Evolutionary conservation across 2,113 vertebrate species (phyloP), one percentile per base, ranked within the genome.

Genomic region (Notothenia rossii): DNA sequence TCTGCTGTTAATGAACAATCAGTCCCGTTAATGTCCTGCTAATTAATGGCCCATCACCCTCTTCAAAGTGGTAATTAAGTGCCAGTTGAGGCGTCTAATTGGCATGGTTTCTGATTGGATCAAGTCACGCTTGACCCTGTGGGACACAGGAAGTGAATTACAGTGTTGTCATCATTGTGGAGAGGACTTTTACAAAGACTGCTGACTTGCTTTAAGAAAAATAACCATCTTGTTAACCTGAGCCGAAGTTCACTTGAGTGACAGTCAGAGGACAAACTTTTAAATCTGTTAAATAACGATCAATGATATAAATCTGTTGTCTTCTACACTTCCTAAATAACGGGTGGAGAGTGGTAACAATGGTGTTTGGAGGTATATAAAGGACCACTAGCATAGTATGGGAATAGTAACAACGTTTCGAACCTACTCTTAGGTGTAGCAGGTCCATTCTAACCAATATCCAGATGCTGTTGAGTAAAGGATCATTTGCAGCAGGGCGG

Each of bases 1-100:
- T 84, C 75, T 72, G 82, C 91, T 89, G 92, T 94, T 93, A 94
- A 93, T 91, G 93, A 92, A 91, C 90, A 94, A 91, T 94, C 90
- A 91, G 89, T 83, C 86, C 87, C n/a, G 91, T 89, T 93, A 93
- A 93, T 92, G 92, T 91, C 91, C 91, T 89, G 88, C 92, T 93
- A 94, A 94, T 94, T 91, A 93, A 93, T 90, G 88, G 85, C 82
- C 85, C 91, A 91, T 92, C 92, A 93, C 83, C 84, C 91, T 90
- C 90, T 88, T 92, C 90, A 85, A 78, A 91, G 82, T 87, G 77
- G 90, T 91, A 91, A 93, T 94, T 93, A 94, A 93, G 88, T 87
- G 84, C 88, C 92, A 91, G 90, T 91, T 81, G 89, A 94, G 85
- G 90, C 90, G 61, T 93, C 92, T 94, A 94, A 93, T 94, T 93